A percentile compares a stretch with the other conserved stretches of the same genome.
Conservation (phyloP, 1,140 invertebrate species). For the Heliconius himera region DNA sequence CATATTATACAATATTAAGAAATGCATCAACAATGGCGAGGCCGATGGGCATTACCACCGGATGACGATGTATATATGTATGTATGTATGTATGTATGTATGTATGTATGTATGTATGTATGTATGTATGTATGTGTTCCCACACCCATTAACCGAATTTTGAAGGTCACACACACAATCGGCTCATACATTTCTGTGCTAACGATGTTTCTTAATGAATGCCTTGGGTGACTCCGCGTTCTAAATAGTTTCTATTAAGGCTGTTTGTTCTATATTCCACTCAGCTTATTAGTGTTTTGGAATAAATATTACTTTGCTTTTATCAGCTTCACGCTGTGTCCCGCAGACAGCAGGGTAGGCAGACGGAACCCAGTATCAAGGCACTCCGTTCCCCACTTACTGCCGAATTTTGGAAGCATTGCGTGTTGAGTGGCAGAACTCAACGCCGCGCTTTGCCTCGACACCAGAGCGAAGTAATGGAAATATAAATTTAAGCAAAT, state of each 20-base stretch:
- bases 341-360: too few relatives aligned
- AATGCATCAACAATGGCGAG: constrained; percentile 57
- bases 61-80: constrained; percentile 7
- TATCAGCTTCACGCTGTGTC: too few relatives aligned
- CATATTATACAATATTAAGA: constrained; percentile 42
- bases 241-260: not conserved
- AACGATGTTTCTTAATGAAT: constrained; percentile 17
- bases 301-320: too few relatives aligned
- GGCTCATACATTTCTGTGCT: constrained; percentile 35
- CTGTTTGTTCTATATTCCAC: not conserved
- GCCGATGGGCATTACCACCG: constrained; percentile 39
- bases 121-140: constrained; percentile 36
- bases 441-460: too few relatives aligned
- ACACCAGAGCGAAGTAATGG: too few relatives aligned
- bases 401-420: too few relatives aligned
- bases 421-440: too few relatives aligned
- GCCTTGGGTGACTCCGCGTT: not conserved
- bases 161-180: constrained; percentile 48
- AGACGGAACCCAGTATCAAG: too few relatives aligned
- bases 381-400: too few relatives aligned
- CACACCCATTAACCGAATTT: constrained; percentile 56
- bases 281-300: not conserved
- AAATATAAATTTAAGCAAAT: too few relatives aligned
- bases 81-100: too few relatives aligned
- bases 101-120: not conserved